A percentile compares a stretch with the other conserved stretches of the same genome.
These are phyloP conservation scores for Xestobium rufovillosum DNA, from an alignment of 2,888 invertebrate species.

Conservation along the genomic window DNA sequence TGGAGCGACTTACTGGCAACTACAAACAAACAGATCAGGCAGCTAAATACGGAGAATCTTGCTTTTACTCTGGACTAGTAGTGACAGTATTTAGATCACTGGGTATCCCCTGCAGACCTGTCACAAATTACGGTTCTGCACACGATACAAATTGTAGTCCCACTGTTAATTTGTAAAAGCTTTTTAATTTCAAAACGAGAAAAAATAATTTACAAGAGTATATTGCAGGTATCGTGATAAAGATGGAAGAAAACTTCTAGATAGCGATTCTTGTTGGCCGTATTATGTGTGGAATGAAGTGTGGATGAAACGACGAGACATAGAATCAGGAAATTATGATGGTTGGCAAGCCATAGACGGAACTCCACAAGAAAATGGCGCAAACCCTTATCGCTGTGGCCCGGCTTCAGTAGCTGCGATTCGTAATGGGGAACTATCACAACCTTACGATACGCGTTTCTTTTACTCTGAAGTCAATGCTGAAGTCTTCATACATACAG, in stretches of 20 bases:
- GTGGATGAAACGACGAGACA: slow-evolving; percentile 69
- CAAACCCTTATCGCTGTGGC: slow-evolving; percentile 52
- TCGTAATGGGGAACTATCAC: too few species aligned
- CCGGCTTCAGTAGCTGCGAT: slow-evolving; percentile 63
- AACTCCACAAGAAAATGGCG: slow-evolving; percentile 66
- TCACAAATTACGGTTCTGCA: slow-evolving; percentile 72
- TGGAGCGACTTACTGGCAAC: too few species aligned
- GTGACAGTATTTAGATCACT: slow-evolving; percentile 68
- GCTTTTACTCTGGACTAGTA: slow-evolving; percentile 68
- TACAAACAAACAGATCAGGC: too few species aligned
- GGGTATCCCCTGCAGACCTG: slow-evolving; percentile 66
- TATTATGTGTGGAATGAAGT: slow-evolving; percentile 79
- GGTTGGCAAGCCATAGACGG: slow-evolving; percentile 81
- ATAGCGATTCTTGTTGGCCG: slow-evolving; percentile 82
- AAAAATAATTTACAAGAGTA: too few species aligned
- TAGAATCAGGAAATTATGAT: slow-evolving; percentile 62
- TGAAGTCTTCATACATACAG: too few species aligned
- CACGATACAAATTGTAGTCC: slow-evolving; percentile 67
- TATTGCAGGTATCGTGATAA: too few species aligned
- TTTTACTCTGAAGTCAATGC: too few species aligned
- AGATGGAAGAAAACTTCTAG: too few species aligned
- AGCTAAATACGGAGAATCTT: slow-evolving; percentile 72
- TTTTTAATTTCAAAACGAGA: too few species aligned
- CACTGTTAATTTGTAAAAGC: slow-evolving; percentile 53
- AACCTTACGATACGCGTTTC: too few species aligned